phyloP scores from a whole-genome alignment of 2,888 invertebrate genomes.

The Atethmia centrago region DNA sequence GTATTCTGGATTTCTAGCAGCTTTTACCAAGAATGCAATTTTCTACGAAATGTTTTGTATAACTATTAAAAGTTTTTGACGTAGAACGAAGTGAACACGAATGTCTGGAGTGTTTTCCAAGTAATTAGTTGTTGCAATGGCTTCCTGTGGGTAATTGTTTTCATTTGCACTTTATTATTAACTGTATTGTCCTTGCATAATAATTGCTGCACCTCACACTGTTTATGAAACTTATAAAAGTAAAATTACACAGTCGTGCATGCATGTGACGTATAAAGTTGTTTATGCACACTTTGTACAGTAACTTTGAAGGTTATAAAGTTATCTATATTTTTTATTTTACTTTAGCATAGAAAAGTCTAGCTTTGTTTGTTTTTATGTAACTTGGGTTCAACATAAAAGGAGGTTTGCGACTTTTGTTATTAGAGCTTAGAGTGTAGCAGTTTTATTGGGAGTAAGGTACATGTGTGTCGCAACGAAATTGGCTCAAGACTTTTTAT shows the following conservation, averaged over 20 bases:
- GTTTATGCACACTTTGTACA: background rate
- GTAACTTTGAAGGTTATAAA: slow-evolving; percentile 13
- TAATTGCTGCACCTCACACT: slow-evolving; percentile 25
- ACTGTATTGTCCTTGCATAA: slow-evolving; percentile 22
- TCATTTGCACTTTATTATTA: slow-evolving; percentile 35
- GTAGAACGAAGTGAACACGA: slow-evolving; percentile 22
- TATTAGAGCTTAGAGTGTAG: slow-evolving; percentile 31
- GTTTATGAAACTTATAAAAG: slow-evolving; percentile 17
- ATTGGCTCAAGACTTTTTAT: slow-evolving; percentile 16
- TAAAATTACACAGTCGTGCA: slow-evolving; percentile 33
- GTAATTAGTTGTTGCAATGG: slow-evolving; percentile 42
- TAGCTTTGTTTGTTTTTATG: slow-evolving; percentile 17
- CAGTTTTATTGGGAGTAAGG: slow-evolving; percentile 35
- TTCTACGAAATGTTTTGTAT: slow-evolving; percentile 22
- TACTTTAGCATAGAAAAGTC: background rate
- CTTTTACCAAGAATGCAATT: slow-evolving; percentile 42
- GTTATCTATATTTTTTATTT: slow-evolving; percentile 11
- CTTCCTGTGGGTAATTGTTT: slow-evolving; percentile 35
- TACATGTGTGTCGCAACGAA: slow-evolving; percentile 30
- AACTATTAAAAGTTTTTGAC: slow-evolving; percentile 40
- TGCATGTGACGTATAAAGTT: background rate
- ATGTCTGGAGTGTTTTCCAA: slow-evolving; percentile 22
- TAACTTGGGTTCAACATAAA: slow-evolving; percentile 39
- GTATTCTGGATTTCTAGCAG: slow-evolving; percentile 6
- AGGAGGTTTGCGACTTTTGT: slow-evolving; percentile 31